Conservation (phyloP, 2,797 vertebrate genomes). For the Oreortyx pictus region DNA sequence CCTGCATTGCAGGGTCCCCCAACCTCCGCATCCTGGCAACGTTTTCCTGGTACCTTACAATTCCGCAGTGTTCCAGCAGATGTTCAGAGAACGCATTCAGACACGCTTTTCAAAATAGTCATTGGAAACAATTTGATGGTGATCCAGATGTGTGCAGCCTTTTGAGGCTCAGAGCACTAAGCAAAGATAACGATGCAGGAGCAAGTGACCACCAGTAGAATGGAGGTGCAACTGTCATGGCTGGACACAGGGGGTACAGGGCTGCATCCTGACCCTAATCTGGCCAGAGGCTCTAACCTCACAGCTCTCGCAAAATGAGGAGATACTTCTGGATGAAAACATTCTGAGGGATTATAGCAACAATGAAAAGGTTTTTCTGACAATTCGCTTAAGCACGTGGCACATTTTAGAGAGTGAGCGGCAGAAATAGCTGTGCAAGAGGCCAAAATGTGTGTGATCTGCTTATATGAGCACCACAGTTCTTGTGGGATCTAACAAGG, state of each 20-base stretch:
- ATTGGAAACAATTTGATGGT: neutral
- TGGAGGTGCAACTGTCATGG: neutral
- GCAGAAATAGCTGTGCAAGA: neutral
- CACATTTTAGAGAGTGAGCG: neutral
- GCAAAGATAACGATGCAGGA: neutral
- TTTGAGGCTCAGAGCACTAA: neutral
- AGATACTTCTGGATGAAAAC: neutral
- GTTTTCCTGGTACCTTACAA: neutral
- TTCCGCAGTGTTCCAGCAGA: neutral
- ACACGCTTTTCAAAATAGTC: neutral
- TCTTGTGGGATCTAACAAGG: slow-evolving; percentile 25
- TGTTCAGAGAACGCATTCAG: neutral
- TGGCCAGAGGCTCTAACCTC: neutral
- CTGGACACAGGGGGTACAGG: neutral
- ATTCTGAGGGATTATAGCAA: neutral
- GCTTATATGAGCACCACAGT: slow-evolving; percentile 10
- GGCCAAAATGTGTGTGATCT: neutral
- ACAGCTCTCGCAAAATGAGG: neutral
- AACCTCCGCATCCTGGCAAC: rapidly evolving
- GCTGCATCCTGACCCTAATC: neutral
- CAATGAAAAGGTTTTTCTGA: slow-evolving; percentile 10
- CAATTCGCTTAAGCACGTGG: neutral
- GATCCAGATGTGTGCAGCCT: neutral
- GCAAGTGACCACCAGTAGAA: neutral
- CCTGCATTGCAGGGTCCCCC: rapidly evolving